Evolutionary conservation across 2,113 vertebrate species (phyloP).

Genomic region (Colius striatus): DNA sequence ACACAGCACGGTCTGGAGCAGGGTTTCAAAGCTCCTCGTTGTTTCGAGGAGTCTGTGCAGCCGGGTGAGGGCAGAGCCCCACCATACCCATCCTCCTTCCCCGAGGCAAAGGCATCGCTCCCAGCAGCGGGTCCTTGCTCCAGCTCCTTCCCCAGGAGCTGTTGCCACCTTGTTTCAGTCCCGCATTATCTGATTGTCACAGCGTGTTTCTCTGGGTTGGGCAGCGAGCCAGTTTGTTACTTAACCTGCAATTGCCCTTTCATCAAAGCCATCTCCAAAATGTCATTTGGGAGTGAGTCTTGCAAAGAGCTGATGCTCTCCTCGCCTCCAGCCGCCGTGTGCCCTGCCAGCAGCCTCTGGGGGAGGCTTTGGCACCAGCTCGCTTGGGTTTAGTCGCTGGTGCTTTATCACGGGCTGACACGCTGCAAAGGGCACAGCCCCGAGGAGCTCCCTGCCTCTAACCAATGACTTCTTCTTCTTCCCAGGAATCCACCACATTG

Average conservation of each 20-base stretch:
- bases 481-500: background rate
- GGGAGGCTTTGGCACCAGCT: background rate
- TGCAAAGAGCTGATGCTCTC: background rate
- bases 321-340: background rate
- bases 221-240: slow-evolving; percentile 63
- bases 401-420: background rate
- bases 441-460: fast-evolving
- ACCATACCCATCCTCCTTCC: background rate
- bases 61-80: background rate
- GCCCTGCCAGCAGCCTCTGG: background rate
- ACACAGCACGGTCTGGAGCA: fast-evolving
- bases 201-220: slow-evolving; percentile 39
- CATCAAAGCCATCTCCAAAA: slow-evolving; percentile 59
- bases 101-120: background rate
- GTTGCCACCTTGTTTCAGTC: slow-evolving; percentile 38
- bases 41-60: background rate
- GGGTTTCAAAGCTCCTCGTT: background rate
- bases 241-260: slow-evolving; percentile 75
- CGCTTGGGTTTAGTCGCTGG: background rate
- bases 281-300: slow-evolving; percentile 40
- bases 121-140: background rate
- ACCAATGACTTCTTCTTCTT: background rate
- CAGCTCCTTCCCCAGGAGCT: slow-evolving; percentile 32
- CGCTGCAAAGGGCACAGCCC: background rate
- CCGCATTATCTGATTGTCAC: slow-evolving; percentile 66